A percentile compares a stretch with the other conserved stretches of the same genome.
Conservation (phyloP, 2,888 invertebrate genomes). For the Cerastis rubricosa region DNA sequence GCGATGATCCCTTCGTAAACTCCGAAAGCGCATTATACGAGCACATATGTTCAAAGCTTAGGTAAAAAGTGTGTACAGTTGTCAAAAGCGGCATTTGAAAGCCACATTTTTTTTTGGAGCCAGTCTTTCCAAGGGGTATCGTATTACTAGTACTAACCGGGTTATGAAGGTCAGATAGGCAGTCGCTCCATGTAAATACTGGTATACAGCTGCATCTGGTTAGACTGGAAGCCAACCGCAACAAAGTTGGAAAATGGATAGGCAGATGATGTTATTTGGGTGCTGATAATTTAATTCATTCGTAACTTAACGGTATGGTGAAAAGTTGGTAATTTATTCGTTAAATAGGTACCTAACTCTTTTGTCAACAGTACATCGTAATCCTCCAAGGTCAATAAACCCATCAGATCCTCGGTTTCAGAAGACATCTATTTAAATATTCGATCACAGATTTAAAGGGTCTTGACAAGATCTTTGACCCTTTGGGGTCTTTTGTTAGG, state of each 20-base stretch:
- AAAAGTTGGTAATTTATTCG: not conserved
- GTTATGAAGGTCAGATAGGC: not conserved
- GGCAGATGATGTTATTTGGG: not conserved
- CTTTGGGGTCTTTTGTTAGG: conserved; percentile 38
- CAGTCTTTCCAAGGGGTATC: not conserved
- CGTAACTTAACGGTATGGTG: not conserved
- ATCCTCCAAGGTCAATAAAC: conserved; percentile 5
- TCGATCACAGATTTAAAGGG: conserved; percentile 40
- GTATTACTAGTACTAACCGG: not conserved
- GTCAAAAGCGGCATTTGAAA: not conserved
- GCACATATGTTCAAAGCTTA: not conserved
- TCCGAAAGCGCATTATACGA: not conserved
- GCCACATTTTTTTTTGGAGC: not conserved
- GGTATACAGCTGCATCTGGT: not conserved
- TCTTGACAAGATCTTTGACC: conserved; percentile 26
- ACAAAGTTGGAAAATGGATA: not conserved
- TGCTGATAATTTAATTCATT: not conserved
- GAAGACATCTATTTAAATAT: conserved; percentile 48
- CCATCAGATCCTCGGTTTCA: not conserved
- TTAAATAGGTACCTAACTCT: not conserved
- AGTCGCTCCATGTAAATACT: not conserved
- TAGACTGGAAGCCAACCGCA: not conserved
- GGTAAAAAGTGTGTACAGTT: not conserved
- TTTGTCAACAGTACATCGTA: conserved; percentile 7
- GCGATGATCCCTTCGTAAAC: conserved; percentile 12